Evolutionary conservation across 2,888 invertebrate genomes (phyloP), one percentile per base, ranked within the genome.

Genomic region (Leucophora obtusa): DNA sequence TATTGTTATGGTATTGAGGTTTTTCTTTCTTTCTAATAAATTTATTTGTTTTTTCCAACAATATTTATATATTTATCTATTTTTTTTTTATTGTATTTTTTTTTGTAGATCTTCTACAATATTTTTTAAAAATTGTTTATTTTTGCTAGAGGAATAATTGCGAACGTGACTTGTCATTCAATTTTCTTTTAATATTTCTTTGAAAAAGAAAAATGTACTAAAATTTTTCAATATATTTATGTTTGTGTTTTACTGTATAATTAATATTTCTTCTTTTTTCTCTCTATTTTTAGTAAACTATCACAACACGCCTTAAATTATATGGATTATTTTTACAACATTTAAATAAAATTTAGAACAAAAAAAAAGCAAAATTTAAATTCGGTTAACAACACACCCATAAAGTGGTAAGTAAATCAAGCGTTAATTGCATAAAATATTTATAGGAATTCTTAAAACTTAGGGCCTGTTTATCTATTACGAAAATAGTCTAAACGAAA

Each of bases 271-370:
- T 33, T 56, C 15, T 24, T 56, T 51, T 24, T 33, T 60, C 17
- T 71, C 24, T 71, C 21, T 65, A 5, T 28, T 78, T 78, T 1
- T 15, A 72, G 77, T 53, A 47, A 33, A 54, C 17, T 18, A 38
- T 59, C 62, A 72, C 77, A 60, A 35, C 71, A 78, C 72, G 77
- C 77, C 77, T 78, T 78, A 68, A 72, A 68, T 71, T 60, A 56
- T 72, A 24, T 56, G 77, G 77, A 78, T 72, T 78, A 78, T 54
- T 77, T 71, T 62, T 53, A 58, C 51, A 70, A 59, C 24, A 28
- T 56, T 56, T 56, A 28, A 17, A 56, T 47, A 47, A n/a, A 47
- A 47, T 47, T 47, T 35, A 3, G 14, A 14, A 43, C 1, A 43
- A 14, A 43, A 43, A 35, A 4, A 14, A 43, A 8, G 14, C 11